A percentile compares a stretch with the other conserved stretches of the same genome.
These are phyloP conservation scores for Druon quercuslanigerum DNA, from an alignment of 1,140 invertebrate genomes.

Conservation along the genomic window DNA sequence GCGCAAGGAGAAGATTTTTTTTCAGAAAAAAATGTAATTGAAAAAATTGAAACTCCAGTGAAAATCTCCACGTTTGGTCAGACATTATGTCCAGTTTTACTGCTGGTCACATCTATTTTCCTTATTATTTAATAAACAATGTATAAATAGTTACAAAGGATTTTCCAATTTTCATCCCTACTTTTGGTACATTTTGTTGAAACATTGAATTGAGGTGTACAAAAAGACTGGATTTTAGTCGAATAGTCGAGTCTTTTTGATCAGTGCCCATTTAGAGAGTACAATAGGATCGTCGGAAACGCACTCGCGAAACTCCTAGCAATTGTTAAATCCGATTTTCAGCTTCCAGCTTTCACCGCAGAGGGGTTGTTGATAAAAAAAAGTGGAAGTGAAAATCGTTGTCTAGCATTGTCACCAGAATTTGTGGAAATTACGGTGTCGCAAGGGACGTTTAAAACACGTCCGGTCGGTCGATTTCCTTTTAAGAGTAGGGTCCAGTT, in stretches of 20 bases:
- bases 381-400: background rate
- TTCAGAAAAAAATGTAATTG: no score
- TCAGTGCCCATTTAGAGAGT: constrained; percentile 3
- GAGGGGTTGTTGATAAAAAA: constrained; percentile 16
- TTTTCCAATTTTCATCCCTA: background rate
- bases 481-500: background rate
- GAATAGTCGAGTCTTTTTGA: background rate
- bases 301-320: constrained; percentile 8
- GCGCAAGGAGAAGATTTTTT: no score
- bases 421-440: background rate
- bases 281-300: constrained; percentile 24
- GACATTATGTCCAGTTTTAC: no score
- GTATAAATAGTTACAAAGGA: background rate
- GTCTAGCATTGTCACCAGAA: constrained; percentile 2
- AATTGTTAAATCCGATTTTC: constrained; percentile 29
- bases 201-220: background rate
- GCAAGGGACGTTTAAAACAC: background rate
- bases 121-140: no score
- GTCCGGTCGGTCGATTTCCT: background rate
- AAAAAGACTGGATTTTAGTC: constrained; percentile 2
- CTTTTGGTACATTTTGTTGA: background rate
- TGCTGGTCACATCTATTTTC: no score
- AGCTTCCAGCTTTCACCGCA: constrained; percentile 7
- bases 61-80: no score
- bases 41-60: no score